Evolutionary conservation across 2,113 vertebrate genomes (phyloP).

Genomic region (Dasyornis broadbenti): DNA sequence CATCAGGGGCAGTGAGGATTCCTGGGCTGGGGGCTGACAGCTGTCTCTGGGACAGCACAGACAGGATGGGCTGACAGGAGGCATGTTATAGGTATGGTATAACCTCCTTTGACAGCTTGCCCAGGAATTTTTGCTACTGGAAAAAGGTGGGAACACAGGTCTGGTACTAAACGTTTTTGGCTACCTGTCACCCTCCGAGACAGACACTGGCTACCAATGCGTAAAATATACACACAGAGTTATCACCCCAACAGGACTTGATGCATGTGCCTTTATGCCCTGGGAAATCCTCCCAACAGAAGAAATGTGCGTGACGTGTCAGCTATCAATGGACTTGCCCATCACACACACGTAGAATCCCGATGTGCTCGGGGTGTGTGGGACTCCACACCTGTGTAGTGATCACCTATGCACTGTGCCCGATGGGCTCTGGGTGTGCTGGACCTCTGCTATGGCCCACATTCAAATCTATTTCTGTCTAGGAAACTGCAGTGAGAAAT

Average conservation of each 20-base stretch:
- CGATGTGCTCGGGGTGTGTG: rapidly evolving
- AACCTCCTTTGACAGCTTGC: neutral
- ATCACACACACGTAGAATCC: rapidly evolving
- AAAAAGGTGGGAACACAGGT: neutral
- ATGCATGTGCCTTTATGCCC: neutral
- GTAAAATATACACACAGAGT: neutral
- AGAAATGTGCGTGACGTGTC: neutral
- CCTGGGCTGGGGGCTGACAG: neutral
- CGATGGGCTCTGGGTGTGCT: neutral
- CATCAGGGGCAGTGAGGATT: rapidly evolving
- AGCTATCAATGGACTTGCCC: neutral
- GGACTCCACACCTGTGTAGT: neutral
- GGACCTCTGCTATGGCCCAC: neutral
- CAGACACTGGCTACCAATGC: neutral
- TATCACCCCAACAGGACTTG: neutral
- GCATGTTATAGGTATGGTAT: neutral
- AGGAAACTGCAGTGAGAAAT: neutral
- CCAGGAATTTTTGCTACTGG: neutral
- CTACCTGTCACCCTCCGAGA: neutral
- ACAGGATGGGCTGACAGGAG: neutral
- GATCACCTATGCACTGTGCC: neutral
- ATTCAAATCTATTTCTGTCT: neutral
- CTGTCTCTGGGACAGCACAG: neutral
- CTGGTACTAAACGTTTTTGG: neutral
- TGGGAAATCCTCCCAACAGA: neutral